phyloP scores from a whole-genome alignment of 2,888 invertebrate genomes.

The Sarcophaga subvicina region DNA sequence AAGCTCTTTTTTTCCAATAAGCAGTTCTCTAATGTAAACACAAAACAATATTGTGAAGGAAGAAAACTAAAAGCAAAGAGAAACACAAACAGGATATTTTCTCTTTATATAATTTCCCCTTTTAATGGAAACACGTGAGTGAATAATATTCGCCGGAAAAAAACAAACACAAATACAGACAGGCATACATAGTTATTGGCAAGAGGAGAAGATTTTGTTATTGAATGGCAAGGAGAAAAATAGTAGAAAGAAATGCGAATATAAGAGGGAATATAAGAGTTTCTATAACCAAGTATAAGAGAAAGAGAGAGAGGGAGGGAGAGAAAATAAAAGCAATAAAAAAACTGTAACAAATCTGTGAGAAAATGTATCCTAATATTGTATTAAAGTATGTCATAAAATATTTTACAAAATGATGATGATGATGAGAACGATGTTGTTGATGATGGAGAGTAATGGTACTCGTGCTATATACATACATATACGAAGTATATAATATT shows the following conservation, averaged over 20 bases:
- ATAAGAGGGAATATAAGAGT: not conserved
- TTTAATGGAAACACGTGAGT: constrained; percentile 64
- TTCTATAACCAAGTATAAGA: not conserved
- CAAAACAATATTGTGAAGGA: not conserved
- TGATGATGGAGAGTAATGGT: not conserved
- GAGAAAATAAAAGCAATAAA: not conserved
- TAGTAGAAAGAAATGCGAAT: not conserved
- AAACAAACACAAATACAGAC: not conserved
- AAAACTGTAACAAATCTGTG: constrained; percentile 67
- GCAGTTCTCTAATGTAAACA: not conserved
- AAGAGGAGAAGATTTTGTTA: constrained; percentile 20
- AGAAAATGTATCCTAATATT: constrained; percentile 66
- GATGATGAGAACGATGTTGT: constrained; percentile 35
- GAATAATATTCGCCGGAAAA: constrained; percentile 52
- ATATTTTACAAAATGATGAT: constrained; percentile 45
- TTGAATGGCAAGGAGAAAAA: no score
- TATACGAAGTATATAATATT: not conserved
- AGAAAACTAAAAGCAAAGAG: constrained; percentile 4
- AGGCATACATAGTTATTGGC: not conserved
- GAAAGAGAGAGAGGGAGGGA: not conserved
- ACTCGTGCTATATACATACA: not conserved
- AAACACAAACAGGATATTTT: not conserved
- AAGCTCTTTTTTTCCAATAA: not conserved
- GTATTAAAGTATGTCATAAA: constrained; percentile 67
- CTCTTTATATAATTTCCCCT: constrained; percentile 46